Conservation (phyloP, 2,888 invertebrate species). For the Caenorhabditis sp. region DNA sequence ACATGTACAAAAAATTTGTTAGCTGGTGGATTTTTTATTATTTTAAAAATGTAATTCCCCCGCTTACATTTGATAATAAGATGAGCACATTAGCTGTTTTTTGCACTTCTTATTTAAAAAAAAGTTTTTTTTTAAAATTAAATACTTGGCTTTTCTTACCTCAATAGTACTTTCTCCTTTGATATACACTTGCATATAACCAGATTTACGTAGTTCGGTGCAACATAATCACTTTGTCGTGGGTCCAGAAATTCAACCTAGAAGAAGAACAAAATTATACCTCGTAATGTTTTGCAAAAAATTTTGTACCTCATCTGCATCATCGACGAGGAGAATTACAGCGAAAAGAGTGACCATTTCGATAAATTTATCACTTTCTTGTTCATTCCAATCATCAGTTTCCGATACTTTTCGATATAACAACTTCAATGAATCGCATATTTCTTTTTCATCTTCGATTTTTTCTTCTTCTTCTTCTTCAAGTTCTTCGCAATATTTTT, state of each 20-base stretch:
- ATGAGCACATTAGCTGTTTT: too few species aligned
- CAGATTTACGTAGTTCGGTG: not conserved
- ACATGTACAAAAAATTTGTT: too few species aligned
- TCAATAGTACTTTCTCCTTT: not conserved
- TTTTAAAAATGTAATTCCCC: too few species aligned
- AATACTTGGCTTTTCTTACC: not conserved
- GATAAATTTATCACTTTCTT: not conserved
- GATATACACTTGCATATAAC: not conserved
- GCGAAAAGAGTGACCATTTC: not conserved
- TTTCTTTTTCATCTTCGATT: slow-evolving; percentile 1
- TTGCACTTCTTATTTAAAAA: too few species aligned
- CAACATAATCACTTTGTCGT: not conserved
- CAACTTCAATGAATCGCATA: not conserved
- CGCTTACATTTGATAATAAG: too few species aligned
- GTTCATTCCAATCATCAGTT: not conserved
- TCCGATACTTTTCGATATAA: not conserved
- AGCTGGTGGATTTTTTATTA: too few species aligned
- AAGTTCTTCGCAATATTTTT: slow-evolving; percentile 8
- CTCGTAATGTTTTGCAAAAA: too few species aligned
- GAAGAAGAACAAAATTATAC: too few species aligned
- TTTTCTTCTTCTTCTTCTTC: slow-evolving; percentile 12
- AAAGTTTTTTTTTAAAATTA: too few species aligned
- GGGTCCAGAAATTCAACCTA: not conserved
- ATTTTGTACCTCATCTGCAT: not conserved
- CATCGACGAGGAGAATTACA: not conserved